phyloP scores from a whole-genome alignment of 2,113 vertebrate genomes.

The Grammomys surdaster region DNA sequence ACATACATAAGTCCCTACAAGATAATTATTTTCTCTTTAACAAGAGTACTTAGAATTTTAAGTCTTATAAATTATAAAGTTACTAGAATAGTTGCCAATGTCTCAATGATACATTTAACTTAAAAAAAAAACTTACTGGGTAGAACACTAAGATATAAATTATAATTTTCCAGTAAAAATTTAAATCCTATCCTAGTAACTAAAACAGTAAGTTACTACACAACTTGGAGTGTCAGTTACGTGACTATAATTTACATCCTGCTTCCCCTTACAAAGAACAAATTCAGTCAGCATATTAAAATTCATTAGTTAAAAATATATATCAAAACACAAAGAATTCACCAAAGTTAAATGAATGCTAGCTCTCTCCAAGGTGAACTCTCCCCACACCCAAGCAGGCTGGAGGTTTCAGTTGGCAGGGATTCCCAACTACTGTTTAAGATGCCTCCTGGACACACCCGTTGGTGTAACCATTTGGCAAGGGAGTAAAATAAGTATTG shows the following conservation, averaged over 20 bases:
- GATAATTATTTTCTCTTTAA: neutral
- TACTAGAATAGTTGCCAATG: neutral
- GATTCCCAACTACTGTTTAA: constrained; percentile 65
- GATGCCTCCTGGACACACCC: constrained; percentile 87
- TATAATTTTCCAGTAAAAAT: neutral
- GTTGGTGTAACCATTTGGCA: constrained; percentile 75
- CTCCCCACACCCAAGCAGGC: constrained; percentile 66
- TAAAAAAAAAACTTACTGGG: constrained; percentile 22
- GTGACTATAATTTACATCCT: neutral
- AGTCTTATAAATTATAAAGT: neutral
- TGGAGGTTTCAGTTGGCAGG: constrained; percentile 78
- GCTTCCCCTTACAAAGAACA: neutral
- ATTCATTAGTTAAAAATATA: neutral
- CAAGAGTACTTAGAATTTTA: neutral
- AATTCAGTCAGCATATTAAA: neutral
- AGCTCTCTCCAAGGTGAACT: constrained; percentile 45
- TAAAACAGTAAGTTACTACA: neutral
- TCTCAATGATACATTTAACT: constrained; percentile 12
- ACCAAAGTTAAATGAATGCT: constrained; percentile 15
- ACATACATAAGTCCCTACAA: neutral
- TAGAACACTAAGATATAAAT: neutral
- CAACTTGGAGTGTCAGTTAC: neutral
- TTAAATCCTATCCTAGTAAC: neutral
- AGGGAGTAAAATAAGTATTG: constrained; percentile 54
- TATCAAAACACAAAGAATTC: neutral